Evolutionary conservation across 2,797 vertebrate genomes (phyloP).

Genomic region (Eospalax fontanierii): DNA sequence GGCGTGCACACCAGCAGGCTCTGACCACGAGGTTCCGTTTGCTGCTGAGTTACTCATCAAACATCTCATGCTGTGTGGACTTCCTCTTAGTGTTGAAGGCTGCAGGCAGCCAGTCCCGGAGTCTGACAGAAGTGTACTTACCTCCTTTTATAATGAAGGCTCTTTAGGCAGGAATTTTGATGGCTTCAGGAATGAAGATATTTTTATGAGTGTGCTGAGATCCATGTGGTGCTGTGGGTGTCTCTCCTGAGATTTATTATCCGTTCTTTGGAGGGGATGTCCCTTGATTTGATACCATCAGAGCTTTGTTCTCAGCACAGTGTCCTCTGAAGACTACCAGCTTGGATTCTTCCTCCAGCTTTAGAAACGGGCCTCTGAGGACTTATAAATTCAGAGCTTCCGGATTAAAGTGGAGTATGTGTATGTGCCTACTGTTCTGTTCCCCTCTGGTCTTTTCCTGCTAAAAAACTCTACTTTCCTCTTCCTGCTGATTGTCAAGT

Average conservation of each 20-base stretch:
- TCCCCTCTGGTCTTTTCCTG: constrained; percentile 57
- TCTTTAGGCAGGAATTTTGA: constrained; percentile 79
- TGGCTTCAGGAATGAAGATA: constrained; percentile 56
- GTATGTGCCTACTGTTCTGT: constrained; percentile 56
- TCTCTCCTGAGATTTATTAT: constrained; percentile 70
- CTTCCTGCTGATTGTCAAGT: constrained; percentile 54
- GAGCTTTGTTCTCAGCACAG: constrained; percentile 73
- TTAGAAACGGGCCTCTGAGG: constrained; percentile 80
- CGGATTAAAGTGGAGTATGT: constrained; percentile 72
- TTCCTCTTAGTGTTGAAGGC: constrained; percentile 54
- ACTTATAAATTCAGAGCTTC: constrained; percentile 68
- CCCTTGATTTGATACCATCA: constrained; percentile 36
- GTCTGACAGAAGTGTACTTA: constrained; percentile 81
- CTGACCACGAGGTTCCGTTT: constrained; percentile 79
- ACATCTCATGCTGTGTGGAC: constrained; percentile 79
- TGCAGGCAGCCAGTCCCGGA: constrained; percentile 83
- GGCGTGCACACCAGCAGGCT: constrained; percentile 82
- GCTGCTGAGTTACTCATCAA: constrained; percentile 88
- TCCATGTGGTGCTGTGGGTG: constrained; percentile 69
- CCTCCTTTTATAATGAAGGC: constrained; percentile 80
- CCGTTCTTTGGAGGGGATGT: not conserved
- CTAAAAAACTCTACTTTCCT: constrained; percentile 54
- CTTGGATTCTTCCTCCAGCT: constrained; percentile 56
- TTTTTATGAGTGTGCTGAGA: constrained; percentile 74
- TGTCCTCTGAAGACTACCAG: constrained; percentile 78